These are phyloP conservation scores for Allacma fusca DNA, from an alignment of 2,888 invertebrate genomes.

Conservation along the genomic window DNA sequence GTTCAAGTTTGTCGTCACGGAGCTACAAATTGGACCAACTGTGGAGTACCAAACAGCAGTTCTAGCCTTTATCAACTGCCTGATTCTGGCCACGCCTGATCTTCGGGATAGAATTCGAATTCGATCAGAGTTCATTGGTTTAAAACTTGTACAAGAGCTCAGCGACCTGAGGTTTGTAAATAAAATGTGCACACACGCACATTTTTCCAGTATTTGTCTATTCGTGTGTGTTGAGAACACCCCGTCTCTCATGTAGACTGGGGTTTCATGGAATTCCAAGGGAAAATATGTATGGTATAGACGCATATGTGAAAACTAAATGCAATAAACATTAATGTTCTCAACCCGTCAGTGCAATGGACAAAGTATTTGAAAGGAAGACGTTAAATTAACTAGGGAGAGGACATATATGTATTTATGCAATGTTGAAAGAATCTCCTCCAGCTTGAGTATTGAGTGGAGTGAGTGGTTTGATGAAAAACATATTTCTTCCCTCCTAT, in stretches of 20 bases:
- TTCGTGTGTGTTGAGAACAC: not conserved
- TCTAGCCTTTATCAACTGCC: slow-evolving; percentile 93
- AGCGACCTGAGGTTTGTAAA: slow-evolving; percentile 82
- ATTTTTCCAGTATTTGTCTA: not conserved
- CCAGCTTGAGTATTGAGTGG: not conserved
- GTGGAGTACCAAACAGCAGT: slow-evolving; percentile 91
- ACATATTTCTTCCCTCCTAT: not conserved
- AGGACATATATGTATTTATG: not conserved
- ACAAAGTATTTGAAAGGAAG: not conserved
- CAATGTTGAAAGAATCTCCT: not conserved
- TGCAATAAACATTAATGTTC: slow-evolving; percentile 6
- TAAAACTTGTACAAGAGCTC: slow-evolving; percentile 85
- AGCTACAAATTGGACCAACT: slow-evolving; percentile 80
- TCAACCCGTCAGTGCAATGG: not conserved
- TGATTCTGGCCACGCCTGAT: slow-evolving; percentile 88
- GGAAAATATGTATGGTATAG: not conserved
- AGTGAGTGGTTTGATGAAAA: not conserved
- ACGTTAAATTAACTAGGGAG: slow-evolving; percentile 11
- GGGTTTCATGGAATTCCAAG: not conserved
- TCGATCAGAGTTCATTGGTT: slow-evolving; percentile 93
- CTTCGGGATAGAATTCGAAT: slow-evolving; percentile 86
- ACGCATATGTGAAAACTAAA: not conserved
- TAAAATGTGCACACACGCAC: slow-evolving; percentile 17
- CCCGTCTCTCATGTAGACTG: too few species aligned
- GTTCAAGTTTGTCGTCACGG: slow-evolving; percentile 85